Conservation (phyloP, 2,113 vertebrate species). For the Orientallactaga bullata region DNA sequence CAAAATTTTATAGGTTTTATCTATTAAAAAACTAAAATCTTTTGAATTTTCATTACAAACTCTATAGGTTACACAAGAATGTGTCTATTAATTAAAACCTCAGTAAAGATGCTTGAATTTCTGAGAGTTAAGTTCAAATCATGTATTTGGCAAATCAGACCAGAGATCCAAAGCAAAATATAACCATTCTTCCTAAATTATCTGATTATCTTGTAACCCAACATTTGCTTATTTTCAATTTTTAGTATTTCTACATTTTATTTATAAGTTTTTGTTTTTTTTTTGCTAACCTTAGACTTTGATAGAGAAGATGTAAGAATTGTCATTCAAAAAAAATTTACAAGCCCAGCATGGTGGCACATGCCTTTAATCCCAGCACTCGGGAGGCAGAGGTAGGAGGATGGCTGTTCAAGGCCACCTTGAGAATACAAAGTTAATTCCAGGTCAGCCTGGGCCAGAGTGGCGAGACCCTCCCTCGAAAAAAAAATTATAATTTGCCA, state of each 20-base stretch:
- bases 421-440: no score
- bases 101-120: neutral
- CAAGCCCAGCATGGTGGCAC: no score
- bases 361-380: no score
- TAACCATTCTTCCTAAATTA: neutral
- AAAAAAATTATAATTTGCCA: no score
- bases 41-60: constrained; percentile 24
- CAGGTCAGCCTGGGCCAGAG: no score
- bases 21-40: constrained; percentile 38
- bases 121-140: constrained; percentile 30
- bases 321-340: constrained; percentile 1
- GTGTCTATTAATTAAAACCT: neutral
- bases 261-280: neutral
- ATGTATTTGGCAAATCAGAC: neutral
- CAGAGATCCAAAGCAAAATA: neutral
- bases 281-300: no score
- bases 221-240: neutral
- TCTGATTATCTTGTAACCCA: neutral
- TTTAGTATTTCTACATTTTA: constrained; percentile 24
- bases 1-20: constrained; percentile 22
- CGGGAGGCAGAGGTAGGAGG: no score
- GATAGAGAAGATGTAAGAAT: neutral
- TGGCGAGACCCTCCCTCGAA: no score
- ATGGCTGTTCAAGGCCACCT: no score
- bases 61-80: neutral